Evolutionary conservation across 2,797 vertebrate species (phyloP).

Genomic region (Threskiornis aethiopicus): DNA sequence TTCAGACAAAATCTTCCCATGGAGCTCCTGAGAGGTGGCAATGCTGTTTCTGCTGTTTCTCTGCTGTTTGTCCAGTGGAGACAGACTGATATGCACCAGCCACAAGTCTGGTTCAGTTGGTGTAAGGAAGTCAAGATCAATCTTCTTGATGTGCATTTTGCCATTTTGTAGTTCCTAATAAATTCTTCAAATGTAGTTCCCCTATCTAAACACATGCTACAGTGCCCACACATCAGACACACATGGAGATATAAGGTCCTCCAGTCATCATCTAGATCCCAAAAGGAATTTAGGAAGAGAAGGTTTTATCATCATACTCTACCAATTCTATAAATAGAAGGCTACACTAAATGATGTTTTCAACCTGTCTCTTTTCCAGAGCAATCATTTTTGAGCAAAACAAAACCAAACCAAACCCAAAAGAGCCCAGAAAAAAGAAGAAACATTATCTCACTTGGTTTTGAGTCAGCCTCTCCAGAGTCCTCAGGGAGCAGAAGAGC

Average conservation of each 20-base stretch:
- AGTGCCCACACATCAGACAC: background rate
- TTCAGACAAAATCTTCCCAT: background rate
- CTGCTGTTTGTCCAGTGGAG: background rate
- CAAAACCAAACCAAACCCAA: background rate
- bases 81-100: background rate
- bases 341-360: background rate
- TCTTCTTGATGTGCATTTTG: background rate
- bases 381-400: constrained; percentile 46
- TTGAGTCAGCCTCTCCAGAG: constrained; percentile 65
- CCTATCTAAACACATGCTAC: background rate
- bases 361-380: constrained; percentile 13
- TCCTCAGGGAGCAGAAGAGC: constrained; percentile 28
- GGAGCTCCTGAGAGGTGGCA: background rate
- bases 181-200: background rate
- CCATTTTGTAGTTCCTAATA: background rate
- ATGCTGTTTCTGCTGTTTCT: background rate
- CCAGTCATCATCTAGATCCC: background rate
- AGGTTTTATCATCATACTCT: background rate
- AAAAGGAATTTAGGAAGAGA: background rate
- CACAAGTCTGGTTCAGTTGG: background rate
- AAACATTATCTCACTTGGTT: constrained; percentile 67
- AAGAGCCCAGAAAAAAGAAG: background rate
- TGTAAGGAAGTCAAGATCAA: background rate
- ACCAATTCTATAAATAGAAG: background rate
- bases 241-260: background rate